These are phyloP conservation scores for Amazona ochrocephala DNA, from an alignment of 2,797 vertebrate genomes.

Conservation along the genomic window DNA sequence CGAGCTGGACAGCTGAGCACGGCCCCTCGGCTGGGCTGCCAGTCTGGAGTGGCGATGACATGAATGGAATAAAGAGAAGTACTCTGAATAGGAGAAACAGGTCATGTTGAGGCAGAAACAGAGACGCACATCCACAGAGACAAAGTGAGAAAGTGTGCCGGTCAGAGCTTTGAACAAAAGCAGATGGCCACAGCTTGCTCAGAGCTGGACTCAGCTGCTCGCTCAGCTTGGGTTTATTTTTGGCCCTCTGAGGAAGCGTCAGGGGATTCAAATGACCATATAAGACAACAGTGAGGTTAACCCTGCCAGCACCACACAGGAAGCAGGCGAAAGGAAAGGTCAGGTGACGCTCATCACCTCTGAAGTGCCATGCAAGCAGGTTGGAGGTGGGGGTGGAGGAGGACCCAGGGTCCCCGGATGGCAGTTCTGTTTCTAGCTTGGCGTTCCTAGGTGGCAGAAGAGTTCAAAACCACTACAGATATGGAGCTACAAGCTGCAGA, in stretches of 20 bases:
- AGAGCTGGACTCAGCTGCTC: constrained; percentile 86
- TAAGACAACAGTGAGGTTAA: constrained; percentile 88
- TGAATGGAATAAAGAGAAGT: constrained; percentile 90
- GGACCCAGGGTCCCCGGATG: not conserved
- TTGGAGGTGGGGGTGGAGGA: not conserved
- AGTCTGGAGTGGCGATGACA: constrained; percentile 76
- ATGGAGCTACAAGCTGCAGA: not conserved
- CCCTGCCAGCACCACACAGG: constrained; percentile 68
- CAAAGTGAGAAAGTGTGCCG: constrained; percentile 1
- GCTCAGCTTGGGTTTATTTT: constrained; percentile 89
- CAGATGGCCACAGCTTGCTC: constrained; percentile 77
- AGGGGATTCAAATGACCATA: constrained; percentile 89
- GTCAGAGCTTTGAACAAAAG: constrained; percentile 75
- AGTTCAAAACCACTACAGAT: not conserved
- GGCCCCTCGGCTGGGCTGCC: constrained; percentile 33
- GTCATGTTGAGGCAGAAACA: constrained; percentile 81
- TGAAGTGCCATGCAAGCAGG: not conserved
- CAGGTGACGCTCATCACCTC: constrained; percentile 66
- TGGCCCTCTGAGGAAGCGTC: constrained; percentile 86
- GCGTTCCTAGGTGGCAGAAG: not conserved
- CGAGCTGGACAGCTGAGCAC: constrained; percentile 20
- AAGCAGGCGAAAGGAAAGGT: constrained; percentile 61
- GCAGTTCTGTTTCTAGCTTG: not conserved
- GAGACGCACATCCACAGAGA: constrained; percentile 28
- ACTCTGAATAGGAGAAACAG: constrained; percentile 91